Conservation (phyloP, 2,113 vertebrate species). For the Oncorhynchus nerka region DNA sequence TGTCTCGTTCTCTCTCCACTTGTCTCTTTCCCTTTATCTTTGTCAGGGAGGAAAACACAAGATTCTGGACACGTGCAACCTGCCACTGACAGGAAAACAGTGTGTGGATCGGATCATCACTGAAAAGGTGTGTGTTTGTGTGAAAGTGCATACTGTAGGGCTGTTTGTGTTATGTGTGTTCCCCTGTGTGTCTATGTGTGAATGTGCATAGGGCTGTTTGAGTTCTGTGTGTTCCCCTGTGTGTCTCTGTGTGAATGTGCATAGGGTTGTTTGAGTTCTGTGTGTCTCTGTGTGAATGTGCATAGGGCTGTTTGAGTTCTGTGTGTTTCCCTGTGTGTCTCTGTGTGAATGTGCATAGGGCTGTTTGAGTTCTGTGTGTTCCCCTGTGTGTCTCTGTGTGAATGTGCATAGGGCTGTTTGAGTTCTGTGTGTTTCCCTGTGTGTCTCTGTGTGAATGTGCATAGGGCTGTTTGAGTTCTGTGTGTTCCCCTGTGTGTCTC, state of each 20-base stretch:
- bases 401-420: too few relatives aligned
- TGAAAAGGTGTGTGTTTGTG: constrained; percentile 76
- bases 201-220: not conserved
- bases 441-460: not conserved
- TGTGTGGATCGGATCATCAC: constrained; percentile 97
- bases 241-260: not conserved
- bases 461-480: not conserved
- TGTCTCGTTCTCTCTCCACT: not conserved
- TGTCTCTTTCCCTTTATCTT: constrained; percentile 16
- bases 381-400: too few relatives aligned
- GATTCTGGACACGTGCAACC: constrained; percentile 89
- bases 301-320: too few relatives aligned
- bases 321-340: too few relatives aligned
- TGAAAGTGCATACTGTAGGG: not conserved
- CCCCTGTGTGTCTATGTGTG: not conserved
- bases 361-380: not conserved
- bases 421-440: not conserved
- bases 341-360: too few relatives aligned
- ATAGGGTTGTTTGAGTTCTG: too few relatives aligned
- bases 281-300: not conserved
- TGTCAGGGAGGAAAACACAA: constrained; percentile 91
- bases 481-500: not conserved
- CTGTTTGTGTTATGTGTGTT: not conserved
- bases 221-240: not conserved
- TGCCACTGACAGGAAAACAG: constrained; percentile 92